Percentiles rank a stretch among this genome's conserved stretches.
Evolutionary conservation across 2,113 vertebrate genomes (phyloP).

Genomic region (Archilochus colubris): DNA sequence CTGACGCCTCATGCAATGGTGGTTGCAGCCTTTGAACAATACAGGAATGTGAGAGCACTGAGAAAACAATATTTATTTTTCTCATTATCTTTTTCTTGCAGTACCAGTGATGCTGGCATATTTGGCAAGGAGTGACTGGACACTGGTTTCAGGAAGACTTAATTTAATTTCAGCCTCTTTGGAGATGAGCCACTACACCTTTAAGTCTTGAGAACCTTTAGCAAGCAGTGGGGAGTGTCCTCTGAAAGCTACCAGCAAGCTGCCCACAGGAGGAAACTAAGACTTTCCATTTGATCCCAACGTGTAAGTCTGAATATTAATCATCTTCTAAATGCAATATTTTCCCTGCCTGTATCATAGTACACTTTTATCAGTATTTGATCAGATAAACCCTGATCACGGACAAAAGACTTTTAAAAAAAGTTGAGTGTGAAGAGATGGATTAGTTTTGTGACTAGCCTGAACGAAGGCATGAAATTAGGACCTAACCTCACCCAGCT

Average conservation of each 20-base stretch:
- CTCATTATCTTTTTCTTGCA: no score
- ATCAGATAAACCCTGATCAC: not conserved
- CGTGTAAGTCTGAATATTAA: not conserved
- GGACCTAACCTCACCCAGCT: not conserved
- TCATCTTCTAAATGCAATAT: not conserved
- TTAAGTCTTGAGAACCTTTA: not conserved
- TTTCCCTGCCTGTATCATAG: not conserved
- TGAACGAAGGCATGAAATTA: not conserved
- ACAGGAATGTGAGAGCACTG: not conserved
- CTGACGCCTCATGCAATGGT: not conserved
- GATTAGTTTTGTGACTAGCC: not conserved
- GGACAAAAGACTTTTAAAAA: not conserved
- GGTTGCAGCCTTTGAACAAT: rapidly evolving
- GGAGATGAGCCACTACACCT: not conserved
- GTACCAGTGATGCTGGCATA: not conserved
- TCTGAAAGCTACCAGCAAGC: not conserved
- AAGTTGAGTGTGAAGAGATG: not conserved
- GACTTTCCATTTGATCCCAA: not conserved
- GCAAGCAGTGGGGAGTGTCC: not conserved
- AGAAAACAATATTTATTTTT: no score
- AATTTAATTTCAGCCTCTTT: not conserved
- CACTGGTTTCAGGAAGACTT: not conserved
- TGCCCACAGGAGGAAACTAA: not conserved
- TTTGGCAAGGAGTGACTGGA: not conserved
- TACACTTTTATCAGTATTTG: not conserved